Evolutionary conservation across 2,113 vertebrate species (phyloP).

Genomic region (Saccopteryx leptura): DNA sequence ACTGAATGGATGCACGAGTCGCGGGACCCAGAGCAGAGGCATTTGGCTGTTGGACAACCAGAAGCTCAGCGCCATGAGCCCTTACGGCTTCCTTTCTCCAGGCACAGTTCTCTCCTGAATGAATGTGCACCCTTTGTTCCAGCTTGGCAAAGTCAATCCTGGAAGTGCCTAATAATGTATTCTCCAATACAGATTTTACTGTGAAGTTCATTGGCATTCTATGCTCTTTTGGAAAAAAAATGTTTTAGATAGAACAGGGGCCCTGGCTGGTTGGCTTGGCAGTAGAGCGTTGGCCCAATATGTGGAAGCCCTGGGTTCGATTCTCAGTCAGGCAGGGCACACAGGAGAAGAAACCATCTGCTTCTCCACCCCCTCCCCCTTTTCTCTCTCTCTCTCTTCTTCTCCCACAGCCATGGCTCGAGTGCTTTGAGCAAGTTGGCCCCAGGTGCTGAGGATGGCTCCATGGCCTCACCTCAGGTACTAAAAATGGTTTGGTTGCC

Average conservation of each 20-base stretch:
- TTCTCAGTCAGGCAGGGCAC: too few species aligned
- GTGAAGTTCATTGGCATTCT: conserved; percentile 56
- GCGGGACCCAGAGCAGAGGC: background rate
- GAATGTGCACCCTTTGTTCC: background rate
- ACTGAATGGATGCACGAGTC: background rate
- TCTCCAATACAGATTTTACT: conserved; percentile 16
- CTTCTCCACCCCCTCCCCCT: too few species aligned
- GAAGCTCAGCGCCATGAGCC: background rate
- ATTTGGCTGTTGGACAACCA: background rate
- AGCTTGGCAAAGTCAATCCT: background rate
- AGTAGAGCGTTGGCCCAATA: too few species aligned
- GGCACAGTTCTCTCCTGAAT: background rate
- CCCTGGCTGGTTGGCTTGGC: too few species aligned
- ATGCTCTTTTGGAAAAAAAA: conserved; percentile 48
- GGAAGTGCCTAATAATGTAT: background rate
- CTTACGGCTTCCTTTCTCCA: background rate
- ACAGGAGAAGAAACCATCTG: too few species aligned
- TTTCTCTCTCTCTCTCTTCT: too few species aligned
- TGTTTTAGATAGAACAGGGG: conserved; percentile 52
- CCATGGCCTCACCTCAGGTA: too few species aligned
- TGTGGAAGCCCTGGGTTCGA: too few species aligned
- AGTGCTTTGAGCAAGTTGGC: too few species aligned
- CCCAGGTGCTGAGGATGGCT: too few species aligned
- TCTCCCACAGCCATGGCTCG: too few species aligned
- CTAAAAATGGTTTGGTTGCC: too few species aligned